Conservation (phyloP, 2,888 invertebrate species). For the Gari tellinella region DNA sequence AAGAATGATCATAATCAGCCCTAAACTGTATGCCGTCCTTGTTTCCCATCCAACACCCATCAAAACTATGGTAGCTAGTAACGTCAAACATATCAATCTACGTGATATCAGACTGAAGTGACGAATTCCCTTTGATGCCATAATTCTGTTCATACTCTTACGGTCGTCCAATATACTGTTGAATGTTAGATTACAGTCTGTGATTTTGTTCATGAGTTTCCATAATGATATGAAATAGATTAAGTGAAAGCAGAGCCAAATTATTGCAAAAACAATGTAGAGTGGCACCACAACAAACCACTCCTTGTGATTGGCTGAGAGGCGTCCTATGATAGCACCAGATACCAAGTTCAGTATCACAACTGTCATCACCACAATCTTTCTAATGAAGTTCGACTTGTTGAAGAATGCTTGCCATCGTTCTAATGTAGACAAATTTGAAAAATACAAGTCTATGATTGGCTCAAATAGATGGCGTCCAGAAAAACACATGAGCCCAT, state of each 20-base stretch:
- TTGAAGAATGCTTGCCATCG: conserved; percentile 78
- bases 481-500: conserved; percentile 79
- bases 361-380: conserved; percentile 67
- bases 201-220: conserved; percentile 81
- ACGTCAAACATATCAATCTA: conserved; percentile 76
- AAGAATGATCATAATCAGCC: conserved; percentile 76
- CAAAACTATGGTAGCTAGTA: conserved; percentile 77
- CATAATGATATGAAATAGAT: conserved; percentile 79
- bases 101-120: conserved; percentile 83
- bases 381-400: conserved; percentile 68
- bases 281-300: conserved; percentile 84
- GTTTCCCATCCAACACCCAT: conserved; percentile 82
- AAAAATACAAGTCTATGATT: conserved; percentile 80
- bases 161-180: conserved; percentile 65
- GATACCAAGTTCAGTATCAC: conserved; percentile 71
- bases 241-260: conserved; percentile 82
- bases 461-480: conserved; percentile 76
- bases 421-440: conserved; percentile 78
- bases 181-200: conserved; percentile 76
- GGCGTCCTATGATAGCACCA: conserved; percentile 70
- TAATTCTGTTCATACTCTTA: conserved; percentile 77
- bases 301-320: conserved; percentile 82
- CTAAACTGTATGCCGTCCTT: conserved; percentile 75
- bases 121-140: conserved; percentile 83
- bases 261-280: conserved; percentile 72